Percentiles rank a stretch among this genome's conserved stretches.
Conservation (phyloP, 1,140 invertebrate genomes). For the Drosophila orena region DNA sequence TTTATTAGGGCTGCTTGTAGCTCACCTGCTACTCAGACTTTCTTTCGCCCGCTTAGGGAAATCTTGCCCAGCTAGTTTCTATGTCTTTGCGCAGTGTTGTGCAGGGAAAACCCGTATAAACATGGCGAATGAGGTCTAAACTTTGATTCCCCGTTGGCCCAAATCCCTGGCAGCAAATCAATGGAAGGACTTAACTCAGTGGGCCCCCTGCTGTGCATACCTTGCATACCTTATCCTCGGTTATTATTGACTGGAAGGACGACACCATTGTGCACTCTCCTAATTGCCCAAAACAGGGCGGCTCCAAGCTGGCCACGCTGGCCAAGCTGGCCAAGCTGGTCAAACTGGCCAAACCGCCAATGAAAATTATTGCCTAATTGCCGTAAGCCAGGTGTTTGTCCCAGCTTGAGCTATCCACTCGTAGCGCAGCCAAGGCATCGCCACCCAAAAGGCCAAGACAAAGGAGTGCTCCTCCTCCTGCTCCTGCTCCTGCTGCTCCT, state of each 20-base stretch:
- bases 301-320: conserved; percentile 28
- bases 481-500: no score
- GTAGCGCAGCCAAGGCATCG: not conserved
- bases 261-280: conserved; percentile 2
- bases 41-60: not conserved
- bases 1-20: conserved; percentile 23
- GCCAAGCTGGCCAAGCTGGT: no score
- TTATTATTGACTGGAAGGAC: conserved; percentile 27
- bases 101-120: not conserved
- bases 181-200: conserved; percentile 10
- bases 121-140: conserved; percentile 8
- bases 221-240: not conserved
- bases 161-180: conserved; percentile 42
- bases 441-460: no score
- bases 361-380: conserved; percentile 44
- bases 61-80: not conserved
- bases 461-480: no score
- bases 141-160: conserved; percentile 29
- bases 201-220: not conserved
- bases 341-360: conserved; percentile 37
- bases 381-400: conserved; percentile 4
- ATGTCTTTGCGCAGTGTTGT: not conserved
- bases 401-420: not conserved
- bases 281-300: conserved; percentile 34
- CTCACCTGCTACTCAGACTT: not conserved